These are phyloP conservation scores for Eolophus roseicapilla DNA, from an alignment of 2,113 vertebrate species.

Conservation along the genomic window DNA sequence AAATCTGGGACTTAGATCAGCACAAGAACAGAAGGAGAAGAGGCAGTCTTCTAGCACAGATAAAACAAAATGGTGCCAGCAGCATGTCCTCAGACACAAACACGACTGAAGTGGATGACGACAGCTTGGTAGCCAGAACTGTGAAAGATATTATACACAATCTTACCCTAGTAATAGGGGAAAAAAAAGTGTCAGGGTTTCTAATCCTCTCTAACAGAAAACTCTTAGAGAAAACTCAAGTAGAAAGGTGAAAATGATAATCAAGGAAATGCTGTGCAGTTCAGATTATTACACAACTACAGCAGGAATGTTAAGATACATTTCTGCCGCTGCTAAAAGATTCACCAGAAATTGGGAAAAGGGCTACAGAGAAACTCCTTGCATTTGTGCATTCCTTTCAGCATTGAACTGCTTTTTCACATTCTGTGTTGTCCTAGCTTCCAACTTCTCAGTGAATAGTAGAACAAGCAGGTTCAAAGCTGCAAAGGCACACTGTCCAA, in stretches of 20 bases:
- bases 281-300: neutral
- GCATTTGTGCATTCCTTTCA: neutral
- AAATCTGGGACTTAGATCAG: conserved; percentile 45
- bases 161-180: neutral
- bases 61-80: conserved; percentile 63
- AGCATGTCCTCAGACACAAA: conserved; percentile 59
- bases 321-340: neutral
- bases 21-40: conserved; percentile 60
- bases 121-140: conserved; percentile 69
- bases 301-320: neutral
- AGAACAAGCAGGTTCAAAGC: neutral
- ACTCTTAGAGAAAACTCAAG: neutral
- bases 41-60: conserved; percentile 50
- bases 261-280: neutral
- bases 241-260: neutral
- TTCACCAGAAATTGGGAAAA: neutral
- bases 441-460: neutral
- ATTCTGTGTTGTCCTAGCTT: neutral
- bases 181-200: neutral
- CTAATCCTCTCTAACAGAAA: neutral
- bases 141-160: conserved; percentile 50
- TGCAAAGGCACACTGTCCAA: neutral
- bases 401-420: neutral
- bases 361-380: neutral
- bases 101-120: conserved; percentile 30